phyloP scores from a whole-genome alignment of 2,797 vertebrate species.

The Varecia variegata region DNA sequence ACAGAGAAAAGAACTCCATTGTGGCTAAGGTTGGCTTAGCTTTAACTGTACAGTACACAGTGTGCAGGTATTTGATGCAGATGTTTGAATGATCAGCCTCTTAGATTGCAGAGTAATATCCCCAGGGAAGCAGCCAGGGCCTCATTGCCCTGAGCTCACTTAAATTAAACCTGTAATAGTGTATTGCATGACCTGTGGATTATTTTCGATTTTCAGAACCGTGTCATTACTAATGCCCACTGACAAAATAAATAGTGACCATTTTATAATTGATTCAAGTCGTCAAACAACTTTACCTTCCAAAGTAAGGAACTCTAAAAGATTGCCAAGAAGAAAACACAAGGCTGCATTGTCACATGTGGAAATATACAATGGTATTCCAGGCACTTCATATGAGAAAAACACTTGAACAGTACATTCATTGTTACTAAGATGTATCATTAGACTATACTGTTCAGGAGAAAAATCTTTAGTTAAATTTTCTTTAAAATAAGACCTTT shows the following conservation, averaged over 20 bases:
- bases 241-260: not conserved
- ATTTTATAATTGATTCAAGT: slow-evolving; percentile 23
- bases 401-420: not conserved
- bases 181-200: not conserved
- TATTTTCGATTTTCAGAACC: not conserved
- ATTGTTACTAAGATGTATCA: not conserved
- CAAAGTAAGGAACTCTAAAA: slow-evolving; percentile 14
- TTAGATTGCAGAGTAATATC: not conserved
- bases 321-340: slow-evolving; percentile 8
- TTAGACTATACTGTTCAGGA: not conserved
- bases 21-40: slow-evolving; percentile 75
- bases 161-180: not conserved
- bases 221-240: not conserved
- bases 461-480: not conserved
- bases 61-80: slow-evolving; percentile 75
- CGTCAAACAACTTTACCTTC: not conserved
- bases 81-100: slow-evolving; percentile 69
- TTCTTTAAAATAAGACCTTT: slow-evolving; percentile 4
- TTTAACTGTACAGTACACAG: slow-evolving; percentile 75
- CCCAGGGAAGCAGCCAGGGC: not conserved
- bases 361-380: not conserved
- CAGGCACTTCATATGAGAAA: not conserved
- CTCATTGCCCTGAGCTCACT: not conserved
- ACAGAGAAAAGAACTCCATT: slow-evolving; percentile 77
- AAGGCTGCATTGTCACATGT: not conserved